Percentiles rank a stretch among this genome's conserved stretches.
Conservation (phyloP, 2,888 invertebrate species). For the Thysanoteuthis rhombus region DNA sequence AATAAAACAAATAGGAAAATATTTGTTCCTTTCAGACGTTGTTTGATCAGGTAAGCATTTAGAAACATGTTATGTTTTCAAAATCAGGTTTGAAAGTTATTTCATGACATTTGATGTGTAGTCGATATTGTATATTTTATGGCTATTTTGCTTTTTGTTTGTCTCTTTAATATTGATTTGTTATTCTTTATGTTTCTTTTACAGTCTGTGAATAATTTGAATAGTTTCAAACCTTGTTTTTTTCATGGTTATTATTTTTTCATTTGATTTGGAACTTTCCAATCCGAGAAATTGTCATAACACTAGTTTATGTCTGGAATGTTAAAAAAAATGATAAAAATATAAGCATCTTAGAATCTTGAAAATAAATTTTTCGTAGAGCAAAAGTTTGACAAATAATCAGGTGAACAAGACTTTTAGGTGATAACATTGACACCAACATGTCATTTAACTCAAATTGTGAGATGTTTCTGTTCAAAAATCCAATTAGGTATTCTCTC, state of each 20-base stretch:
- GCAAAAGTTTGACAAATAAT: no score
- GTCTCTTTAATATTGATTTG: background rate
- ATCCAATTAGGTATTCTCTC: no score
- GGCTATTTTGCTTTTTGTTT: background rate
- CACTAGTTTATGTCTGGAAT: no score
- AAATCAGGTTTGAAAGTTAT: background rate
- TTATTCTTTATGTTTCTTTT: background rate
- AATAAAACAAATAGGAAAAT: background rate
- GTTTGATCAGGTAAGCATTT: background rate
- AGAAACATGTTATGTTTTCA: background rate
- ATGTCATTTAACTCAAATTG: no score
- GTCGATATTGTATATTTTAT: background rate
- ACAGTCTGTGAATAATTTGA: background rate
- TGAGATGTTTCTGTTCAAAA: no score
- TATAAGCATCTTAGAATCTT: background rate
- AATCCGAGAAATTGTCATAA: background rate
- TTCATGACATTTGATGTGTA: background rate
- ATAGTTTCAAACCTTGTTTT: background rate
- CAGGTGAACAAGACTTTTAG: background rate
- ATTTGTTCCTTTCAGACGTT: background rate
- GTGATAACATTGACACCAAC: background rate
- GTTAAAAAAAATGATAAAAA: background rate
- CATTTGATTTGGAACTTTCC: background rate
- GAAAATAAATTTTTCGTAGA: background rate
- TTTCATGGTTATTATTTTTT: no score